Base-by-base conservation (phyloP, 37 sponge, comb jelly and placozoan species). In the Mnemiopsis leidyi region DNA sequence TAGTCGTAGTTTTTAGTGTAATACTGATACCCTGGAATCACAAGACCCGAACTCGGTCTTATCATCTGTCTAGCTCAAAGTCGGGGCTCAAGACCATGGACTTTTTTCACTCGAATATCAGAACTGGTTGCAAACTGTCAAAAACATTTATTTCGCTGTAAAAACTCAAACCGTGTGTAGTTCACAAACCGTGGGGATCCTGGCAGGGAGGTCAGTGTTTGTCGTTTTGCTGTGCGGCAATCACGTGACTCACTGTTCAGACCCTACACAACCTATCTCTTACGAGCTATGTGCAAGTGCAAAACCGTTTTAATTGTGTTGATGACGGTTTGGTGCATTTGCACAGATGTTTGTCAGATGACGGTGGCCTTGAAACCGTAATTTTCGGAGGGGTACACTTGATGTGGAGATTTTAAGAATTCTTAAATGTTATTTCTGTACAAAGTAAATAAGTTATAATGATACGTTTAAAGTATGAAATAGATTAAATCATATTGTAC, bases 141-240 rank as follows among this genome's bases (percentile, higher is more conserved):
- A 28, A 71, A 71, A 28, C 7, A 23, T 28, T 28, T 67, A 20
- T 67, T 71, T 18, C 20, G 75, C 75, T 29, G 75, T 71, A 71
- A n/a, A 71, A 71, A 23, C 75, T 29, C n/a, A 71, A n/a, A 71
- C 25, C 20, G 68, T 67, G 75, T 71, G 75, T 71, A 71, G 75
- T 71, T 71, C 75, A 71, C 7, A 71, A 5, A 5, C 75, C 20
- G 30, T n/a, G 75, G 21, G 25, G 75, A 5, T 23, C 75, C 25
- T n/a, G 75, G n/a, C 3, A 23, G 75, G 75, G 5, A 28, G 7
- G 75, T 71, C 30, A 23, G 75, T 48, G 61, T 48, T 48, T 48
- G 61, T 13, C 13, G 61, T 48, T 48, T 48, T 48, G 61, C 61
- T 48, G 61, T 48, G 61, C 61, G 61, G 61, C 61, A 48, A 48